phyloP scores from a whole-genome alignment of 2,113 vertebrate genomes.

The Apaloderma vittatum region DNA sequence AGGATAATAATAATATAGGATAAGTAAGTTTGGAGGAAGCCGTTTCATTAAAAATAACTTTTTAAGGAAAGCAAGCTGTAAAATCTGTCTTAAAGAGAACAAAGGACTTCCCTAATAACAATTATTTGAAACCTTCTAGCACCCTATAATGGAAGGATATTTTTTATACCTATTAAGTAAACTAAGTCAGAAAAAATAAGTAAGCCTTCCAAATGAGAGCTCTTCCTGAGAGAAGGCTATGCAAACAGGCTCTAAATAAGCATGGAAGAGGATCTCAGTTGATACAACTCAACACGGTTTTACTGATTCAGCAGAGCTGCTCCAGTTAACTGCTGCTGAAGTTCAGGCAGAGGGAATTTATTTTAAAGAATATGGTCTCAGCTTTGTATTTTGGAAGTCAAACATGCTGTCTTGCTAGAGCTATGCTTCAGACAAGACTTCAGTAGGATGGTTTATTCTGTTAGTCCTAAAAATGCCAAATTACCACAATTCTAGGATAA shows the following conservation, averaged over 20 bases:
- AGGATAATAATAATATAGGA: too few relatives aligned
- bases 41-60: neutral
- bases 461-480: neutral
- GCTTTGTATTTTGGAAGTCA: neutral
- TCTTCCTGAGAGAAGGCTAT: neutral
- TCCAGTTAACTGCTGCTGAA: neutral
- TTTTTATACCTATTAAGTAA: neutral
- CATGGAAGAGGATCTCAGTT: neutral
- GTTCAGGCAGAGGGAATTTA: neutral
- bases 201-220: neutral
- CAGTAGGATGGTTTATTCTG: neutral
- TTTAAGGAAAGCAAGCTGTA: neutral
- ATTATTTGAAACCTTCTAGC: neutral
- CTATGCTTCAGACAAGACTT: neutral
- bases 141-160: neutral
- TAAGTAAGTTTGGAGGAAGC: neutral
- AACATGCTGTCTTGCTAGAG: neutral
- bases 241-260: neutral
- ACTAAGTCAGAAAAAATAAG: neutral
- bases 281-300: neutral
- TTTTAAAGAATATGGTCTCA: neutral
- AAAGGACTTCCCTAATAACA: neutral
- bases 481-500: neutral
- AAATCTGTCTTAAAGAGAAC: neutral
- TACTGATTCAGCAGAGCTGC: neutral